These are phyloP conservation scores for Volucella zonaria DNA, from an alignment of 2,888 invertebrate genomes.

Conservation along the genomic window DNA sequence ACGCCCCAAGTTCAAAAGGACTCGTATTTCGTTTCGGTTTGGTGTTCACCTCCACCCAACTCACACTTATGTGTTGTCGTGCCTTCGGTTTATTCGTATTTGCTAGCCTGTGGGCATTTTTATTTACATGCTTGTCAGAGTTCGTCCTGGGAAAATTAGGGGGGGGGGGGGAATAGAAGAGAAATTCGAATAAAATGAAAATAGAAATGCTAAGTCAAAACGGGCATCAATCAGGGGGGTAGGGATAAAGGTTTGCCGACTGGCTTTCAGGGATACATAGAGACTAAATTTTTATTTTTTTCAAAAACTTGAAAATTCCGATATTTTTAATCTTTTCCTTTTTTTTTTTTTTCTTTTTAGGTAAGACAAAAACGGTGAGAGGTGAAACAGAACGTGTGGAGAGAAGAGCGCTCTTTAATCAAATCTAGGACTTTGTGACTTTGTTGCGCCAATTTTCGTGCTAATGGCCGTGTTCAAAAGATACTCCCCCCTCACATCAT, in stretches of 20 bases:
- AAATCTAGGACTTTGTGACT: not conserved
- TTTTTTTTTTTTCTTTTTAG: slow-evolving; percentile 19
- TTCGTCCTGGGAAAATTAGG: not conserved
- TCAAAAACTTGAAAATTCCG: not conserved
- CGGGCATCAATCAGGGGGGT: slow-evolving; percentile 28
- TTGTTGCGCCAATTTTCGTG: not conserved
- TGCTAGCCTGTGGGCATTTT: slow-evolving; percentile 16
- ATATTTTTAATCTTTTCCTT: not conserved
- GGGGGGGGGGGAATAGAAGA: slow-evolving; percentile 13
- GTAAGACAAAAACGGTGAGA: slow-evolving; percentile 10
- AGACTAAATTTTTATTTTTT: slow-evolving; percentile 19
- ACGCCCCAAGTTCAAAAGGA: slow-evolving; percentile 23
- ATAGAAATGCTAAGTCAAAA: not conserved
- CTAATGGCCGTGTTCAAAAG: not conserved
- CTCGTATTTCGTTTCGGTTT: not conserved
- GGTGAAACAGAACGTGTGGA: not conserved
- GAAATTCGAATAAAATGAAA: not conserved
- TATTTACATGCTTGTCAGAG: not conserved
- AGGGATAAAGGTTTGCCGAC: not conserved
- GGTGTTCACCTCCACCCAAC: not conserved
- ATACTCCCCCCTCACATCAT: not conserved
- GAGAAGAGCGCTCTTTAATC: not conserved
- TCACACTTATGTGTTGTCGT: not conserved
- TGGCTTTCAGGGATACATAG: not conserved
- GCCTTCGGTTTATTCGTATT: not conserved